A percentile compares a stretch with the other conserved stretches of the same genome.
Evolutionary conservation across 1,140 invertebrate species (phyloP).

Genomic region (Trissolcus basalis): DNA sequence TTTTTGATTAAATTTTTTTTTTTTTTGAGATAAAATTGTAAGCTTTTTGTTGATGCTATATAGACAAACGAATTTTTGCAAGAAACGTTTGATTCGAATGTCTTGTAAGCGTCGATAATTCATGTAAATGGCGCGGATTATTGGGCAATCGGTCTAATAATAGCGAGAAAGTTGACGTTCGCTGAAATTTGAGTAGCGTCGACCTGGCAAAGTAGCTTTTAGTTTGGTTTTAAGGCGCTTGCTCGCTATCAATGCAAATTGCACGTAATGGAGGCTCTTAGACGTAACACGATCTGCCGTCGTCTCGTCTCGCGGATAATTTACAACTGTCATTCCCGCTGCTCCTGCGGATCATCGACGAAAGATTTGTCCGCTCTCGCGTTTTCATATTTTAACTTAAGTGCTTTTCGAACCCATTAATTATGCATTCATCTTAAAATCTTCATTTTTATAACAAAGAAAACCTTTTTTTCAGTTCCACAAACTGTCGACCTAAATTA

Average conservation of each 20-base stretch:
- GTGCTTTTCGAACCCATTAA: conserved; percentile 23
- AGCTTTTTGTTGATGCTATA: too few relatives aligned
- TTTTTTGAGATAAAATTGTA: neutral
- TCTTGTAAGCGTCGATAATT: conserved; percentile 44
- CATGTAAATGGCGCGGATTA: conserved; percentile 46
- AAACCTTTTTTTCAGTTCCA: too few relatives aligned
- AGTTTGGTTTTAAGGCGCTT: conserved; percentile 68
- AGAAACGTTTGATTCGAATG: conserved; percentile 36
- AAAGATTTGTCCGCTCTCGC: conserved; percentile 43
- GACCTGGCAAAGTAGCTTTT: conserved; percentile 69
- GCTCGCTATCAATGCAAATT: conserved; percentile 75
- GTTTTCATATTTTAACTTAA: conserved; percentile 35
- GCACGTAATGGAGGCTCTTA: conserved; percentile 74
- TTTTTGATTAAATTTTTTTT: too few relatives aligned
- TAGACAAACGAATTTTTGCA: conserved; percentile 21
- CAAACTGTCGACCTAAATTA: too few relatives aligned
- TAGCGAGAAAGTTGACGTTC: conserved; percentile 44
- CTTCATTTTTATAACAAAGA: too few relatives aligned
- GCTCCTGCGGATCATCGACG: conserved; percentile 32
- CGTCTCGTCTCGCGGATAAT: conserved; percentile 61
- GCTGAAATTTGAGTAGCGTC: conserved; percentile 48
- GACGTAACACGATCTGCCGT: conserved; percentile 69
- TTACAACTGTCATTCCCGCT: conserved; percentile 57
- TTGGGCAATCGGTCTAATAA: conserved; percentile 52
- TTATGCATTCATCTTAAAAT: conserved; percentile 23